Percentiles rank a stretch among this genome's conserved stretches.
phyloP scores from a whole-genome alignment of 2,888 invertebrate genomes.

The Hartigia nigra region DNA sequence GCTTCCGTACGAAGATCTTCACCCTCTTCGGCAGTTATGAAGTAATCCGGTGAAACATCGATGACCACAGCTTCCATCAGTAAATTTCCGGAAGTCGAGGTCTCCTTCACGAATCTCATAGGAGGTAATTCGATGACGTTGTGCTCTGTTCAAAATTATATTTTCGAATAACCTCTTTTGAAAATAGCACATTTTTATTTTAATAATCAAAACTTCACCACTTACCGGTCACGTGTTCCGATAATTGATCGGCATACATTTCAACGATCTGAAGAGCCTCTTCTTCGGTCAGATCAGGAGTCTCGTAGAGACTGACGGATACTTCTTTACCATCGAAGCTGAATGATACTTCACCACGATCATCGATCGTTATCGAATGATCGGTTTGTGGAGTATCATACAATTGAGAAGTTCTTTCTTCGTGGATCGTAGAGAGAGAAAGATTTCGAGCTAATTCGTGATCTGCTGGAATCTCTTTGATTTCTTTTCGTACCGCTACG shows the following conservation, averaged over 20 bases:
- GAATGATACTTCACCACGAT: constrained; percentile 88
- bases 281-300: constrained; percentile 91
- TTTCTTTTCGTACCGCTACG: constrained; percentile 68
- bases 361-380: constrained; percentile 78
- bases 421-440: constrained; percentile 91
- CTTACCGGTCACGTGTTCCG: constrained; percentile 82
- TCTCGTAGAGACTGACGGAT: constrained; percentile 90
- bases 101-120: constrained; percentile 88
- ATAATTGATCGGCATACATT: constrained; percentile 93
- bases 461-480: constrained; percentile 64
- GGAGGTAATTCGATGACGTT: constrained; percentile 89
- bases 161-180: not conserved
- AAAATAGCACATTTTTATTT: not conserved
- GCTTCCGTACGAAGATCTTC: constrained; percentile 89
- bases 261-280: constrained; percentile 92
- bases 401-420: constrained; percentile 89
- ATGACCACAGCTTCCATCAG: constrained; percentile 93
- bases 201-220: not conserved
- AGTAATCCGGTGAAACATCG: constrained; percentile 88
- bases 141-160: constrained; percentile 70
- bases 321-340: constrained; percentile 94
- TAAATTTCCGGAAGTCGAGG: constrained; percentile 87
- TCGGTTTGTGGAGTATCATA: constrained; percentile 85
- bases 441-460: constrained; percentile 76
- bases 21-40: constrained; percentile 82